phyloP scores from a whole-genome alignment of 2,888 invertebrate species.

The Polyommatus iphigenia region DNA sequence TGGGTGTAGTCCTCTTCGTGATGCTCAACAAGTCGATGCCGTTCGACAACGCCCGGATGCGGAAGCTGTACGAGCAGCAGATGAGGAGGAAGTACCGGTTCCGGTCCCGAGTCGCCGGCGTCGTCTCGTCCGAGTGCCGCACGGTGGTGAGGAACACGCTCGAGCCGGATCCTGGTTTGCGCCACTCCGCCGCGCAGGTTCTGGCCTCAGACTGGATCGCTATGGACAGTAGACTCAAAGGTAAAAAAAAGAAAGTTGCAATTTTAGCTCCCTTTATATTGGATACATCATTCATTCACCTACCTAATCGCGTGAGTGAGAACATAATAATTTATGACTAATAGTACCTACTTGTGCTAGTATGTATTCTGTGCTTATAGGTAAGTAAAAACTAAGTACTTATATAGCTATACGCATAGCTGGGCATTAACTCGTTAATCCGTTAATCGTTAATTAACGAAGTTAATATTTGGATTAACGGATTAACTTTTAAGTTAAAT shows the following conservation, averaged over 20 bases:
- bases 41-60: constrained; percentile 88
- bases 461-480: too few relatives aligned
- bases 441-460: too few relatives aligned
- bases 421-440: too few relatives aligned
- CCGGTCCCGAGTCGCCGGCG: constrained; percentile 81
- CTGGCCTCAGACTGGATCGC: constrained; percentile 83
- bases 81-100: constrained; percentile 83
- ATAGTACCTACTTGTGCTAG: too few relatives aligned
- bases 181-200: constrained; percentile 81
- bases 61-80: constrained; percentile 83
- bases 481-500: too few relatives aligned
- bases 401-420: too few relatives aligned
- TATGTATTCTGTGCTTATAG: too few relatives aligned
- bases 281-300: too few relatives aligned
- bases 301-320: too few relatives aligned
- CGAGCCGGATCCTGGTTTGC: constrained; percentile 83
- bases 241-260: constrained; percentile 43
- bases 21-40: constrained; percentile 92
- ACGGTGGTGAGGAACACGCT: constrained; percentile 82
- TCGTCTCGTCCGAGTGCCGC: constrained; percentile 82
- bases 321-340: too few relatives aligned
- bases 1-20: constrained; percentile 89
- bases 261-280: too few relatives aligned
- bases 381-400: too few relatives aligned
- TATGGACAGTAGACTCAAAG: constrained; percentile 83